Base-by-base conservation (phyloP, 2,888 invertebrate species). In the Dryobota labecula region DNA sequence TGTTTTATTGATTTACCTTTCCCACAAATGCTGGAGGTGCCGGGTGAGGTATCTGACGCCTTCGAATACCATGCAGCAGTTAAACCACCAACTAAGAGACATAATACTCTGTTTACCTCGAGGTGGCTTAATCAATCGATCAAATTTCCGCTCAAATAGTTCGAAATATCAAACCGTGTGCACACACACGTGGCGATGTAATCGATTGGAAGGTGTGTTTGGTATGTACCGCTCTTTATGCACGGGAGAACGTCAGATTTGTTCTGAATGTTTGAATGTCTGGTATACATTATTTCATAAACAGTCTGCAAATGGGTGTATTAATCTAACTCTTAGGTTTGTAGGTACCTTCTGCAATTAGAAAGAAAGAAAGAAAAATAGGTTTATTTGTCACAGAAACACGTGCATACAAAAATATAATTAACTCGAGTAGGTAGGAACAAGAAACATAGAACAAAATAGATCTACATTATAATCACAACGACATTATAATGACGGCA, bases 151-250 rank as follows among this genome's bases (percentile, higher is more conserved):
- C 11, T 41, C 24, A 60, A 60, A 74, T 54, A 60, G 41, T 54
- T 76, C 38, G 33, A 8, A 60, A 54, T 69, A 69, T n/a, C 18
- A 60, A 54, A 41, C 33, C 60, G 60, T 69, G 60, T 49, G 60
- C 41, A 69, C 13, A 47, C 6, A 54, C 47, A 60, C 20, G 58
- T 69, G 58, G 5, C 30, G 1, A 13, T 27, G 38, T 54, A 69
- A 76, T 58, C 53, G 58, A 76, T 47, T 54, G 69, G 58, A 73
- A 69, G 49, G 49, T 49, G 27, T 33, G n/a, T 66, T 13, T 30
- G 41, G 24, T 57, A 30, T 67, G 43, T 45, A 24, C 56, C 36
- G 30, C 56, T 8, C 36, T 57, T 43, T 24, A 45, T 30, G 41
- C 68, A 13, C 20, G 43, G 24, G 0, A 24, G 24, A 20, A 47